These are phyloP conservation scores for Hipparchia sbordonii DNA, from an alignment of 2,888 invertebrate genomes.

Conservation along the genomic window DNA sequence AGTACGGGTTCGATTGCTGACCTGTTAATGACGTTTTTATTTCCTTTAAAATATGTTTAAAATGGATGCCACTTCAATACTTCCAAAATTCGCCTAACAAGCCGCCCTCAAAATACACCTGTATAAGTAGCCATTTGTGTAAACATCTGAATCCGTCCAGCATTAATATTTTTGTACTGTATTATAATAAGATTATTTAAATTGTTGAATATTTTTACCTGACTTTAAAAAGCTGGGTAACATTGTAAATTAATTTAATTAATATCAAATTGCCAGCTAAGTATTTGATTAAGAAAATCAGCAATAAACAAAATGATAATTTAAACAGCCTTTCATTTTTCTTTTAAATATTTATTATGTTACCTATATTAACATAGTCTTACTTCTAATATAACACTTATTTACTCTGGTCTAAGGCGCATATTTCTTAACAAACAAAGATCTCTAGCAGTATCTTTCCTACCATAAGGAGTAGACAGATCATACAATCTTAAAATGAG, in stretches of 20 bases:
- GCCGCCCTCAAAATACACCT: not conserved
- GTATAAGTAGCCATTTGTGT: not conserved
- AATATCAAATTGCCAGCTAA: slow-evolving; percentile 28
- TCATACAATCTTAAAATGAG: slow-evolving; percentile 91
- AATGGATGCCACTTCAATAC: too few species aligned
- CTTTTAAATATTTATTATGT: slow-evolving; percentile 3
- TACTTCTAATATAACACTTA: not conserved
- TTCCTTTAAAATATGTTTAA: too few species aligned
- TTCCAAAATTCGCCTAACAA: too few species aligned
- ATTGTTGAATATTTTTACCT: slow-evolving; percentile 29
- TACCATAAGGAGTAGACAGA: slow-evolving; percentile 87
- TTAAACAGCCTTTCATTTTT: slow-evolving; percentile 31
- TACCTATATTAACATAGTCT: not conserved
- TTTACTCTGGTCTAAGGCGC: slow-evolving; percentile 83
- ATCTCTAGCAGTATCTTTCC: slow-evolving; percentile 93
- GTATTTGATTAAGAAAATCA: slow-evolving; percentile 31
- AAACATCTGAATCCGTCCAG: slow-evolving; percentile 16
- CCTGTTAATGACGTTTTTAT: too few species aligned
- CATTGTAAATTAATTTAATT: slow-evolving; percentile 35
- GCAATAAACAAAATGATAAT: slow-evolving; percentile 31
- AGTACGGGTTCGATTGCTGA: too few species aligned
- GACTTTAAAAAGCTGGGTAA: slow-evolving; percentile 24
- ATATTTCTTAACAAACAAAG: slow-evolving; percentile 93
- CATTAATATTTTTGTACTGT: not conserved
- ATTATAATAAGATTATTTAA: slow-evolving; percentile 34